A percentile compares a stretch with the other conserved stretches of the same genome.
These are phyloP conservation scores for Graptemys geographica DNA, from an alignment of 2,797 vertebrate species.

Conservation along the genomic window DNA sequence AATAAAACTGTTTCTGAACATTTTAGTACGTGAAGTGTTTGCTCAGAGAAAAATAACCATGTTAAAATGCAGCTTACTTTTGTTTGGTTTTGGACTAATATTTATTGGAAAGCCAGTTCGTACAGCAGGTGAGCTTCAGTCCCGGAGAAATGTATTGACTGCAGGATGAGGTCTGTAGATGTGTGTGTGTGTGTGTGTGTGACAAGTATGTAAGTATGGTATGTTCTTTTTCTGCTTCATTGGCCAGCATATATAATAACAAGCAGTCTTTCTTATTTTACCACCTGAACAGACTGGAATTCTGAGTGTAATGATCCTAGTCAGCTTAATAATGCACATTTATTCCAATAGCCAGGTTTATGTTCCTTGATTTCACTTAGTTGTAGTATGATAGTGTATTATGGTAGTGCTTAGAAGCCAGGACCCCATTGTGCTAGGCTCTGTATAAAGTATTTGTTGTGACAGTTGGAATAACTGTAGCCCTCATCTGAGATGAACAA, in stretches of 20 bases:
- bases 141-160: neutral
- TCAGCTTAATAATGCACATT: neutral
- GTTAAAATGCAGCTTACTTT: conserved; percentile 51
- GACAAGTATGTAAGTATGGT: neutral
- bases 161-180: neutral
- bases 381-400: neutral
- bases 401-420: neutral
- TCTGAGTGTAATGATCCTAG: neutral
- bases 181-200: no score
- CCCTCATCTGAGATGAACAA: fast-evolving
- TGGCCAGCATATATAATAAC: neutral
- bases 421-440: neutral
- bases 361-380: neutral
- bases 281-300: neutral
- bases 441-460: fast-evolving
- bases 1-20: fast-evolving
- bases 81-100: conserved; percentile 50
- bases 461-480: neutral
- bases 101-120: conserved; percentile 23
- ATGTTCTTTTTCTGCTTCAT: neutral
- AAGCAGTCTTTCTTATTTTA: neutral
- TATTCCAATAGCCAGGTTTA: neutral
- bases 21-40: neutral
- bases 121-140: conserved; percentile 61
- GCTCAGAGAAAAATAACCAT: conserved; percentile 23